Evolutionary conservation across 2,888 invertebrate genomes (phyloP), one percentile per base, ranked within the genome.

Genomic region (Eilema sororculum): DNA sequence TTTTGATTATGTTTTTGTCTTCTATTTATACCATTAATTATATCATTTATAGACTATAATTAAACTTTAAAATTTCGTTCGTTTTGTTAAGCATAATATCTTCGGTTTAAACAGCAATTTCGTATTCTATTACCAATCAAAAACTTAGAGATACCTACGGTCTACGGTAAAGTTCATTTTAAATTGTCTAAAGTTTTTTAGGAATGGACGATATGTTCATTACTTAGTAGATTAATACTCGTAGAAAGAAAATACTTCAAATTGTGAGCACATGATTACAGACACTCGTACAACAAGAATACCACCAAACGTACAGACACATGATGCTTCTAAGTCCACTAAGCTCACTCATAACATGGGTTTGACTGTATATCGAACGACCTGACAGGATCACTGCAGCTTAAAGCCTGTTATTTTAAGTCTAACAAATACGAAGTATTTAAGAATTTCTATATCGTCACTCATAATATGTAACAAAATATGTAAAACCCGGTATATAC

Each of bases 371-470:
- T 46, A 46, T 6, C 20, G 20, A 46, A 46, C 9, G 52, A 52
- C n/a, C 52, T 52, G 52, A 46, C 20, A 52, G n/a, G 52, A n/a
- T n/a, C 52, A n/a, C 52, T n/a, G 9, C 52, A n/a, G 52, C 52
- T 52, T 52, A 52, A 52, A 52, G n/a, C 52, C 46, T 46, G 52
- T n/a, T 9, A 52, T 52, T 52, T 52, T 52, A 52, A 52, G n/a
- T 52, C 52, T 52, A 3, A n/a, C 52, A 20, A 52, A 52, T 8
- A 52, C 6, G 52, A 9, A 46, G 46, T 46, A 6, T 20, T 46
- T 20, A 20, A 46, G 0, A 46, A 46, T 20, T 16, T 16, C 16
- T 41, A 4, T 37, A 13, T n/a, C n/a, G n/a, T n/a, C n/a, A n/a
- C n/a, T n/a, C n/a, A n/a, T n/a, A n/a, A n/a, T n/a, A n/a, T n/a